Evolutionary conservation across 2,797 vertebrate genomes (phyloP).

Genomic region (Dendrocincla tyrannina): DNA sequence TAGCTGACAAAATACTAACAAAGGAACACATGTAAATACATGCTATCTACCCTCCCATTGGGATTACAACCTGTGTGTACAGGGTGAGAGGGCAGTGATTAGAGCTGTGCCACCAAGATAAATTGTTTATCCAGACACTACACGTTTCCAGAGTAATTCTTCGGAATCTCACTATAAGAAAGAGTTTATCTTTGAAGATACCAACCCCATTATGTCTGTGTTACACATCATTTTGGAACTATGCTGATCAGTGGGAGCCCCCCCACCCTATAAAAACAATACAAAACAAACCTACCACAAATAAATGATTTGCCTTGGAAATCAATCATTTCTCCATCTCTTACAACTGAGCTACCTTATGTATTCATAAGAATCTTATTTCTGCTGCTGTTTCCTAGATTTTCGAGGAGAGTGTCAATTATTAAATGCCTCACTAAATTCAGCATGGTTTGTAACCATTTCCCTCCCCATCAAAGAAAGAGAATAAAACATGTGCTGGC

Average conservation of each 20-base stretch:
- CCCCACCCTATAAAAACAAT: conserved; percentile 38
- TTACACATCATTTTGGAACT: conserved; percentile 27
- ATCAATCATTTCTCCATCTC: neutral
- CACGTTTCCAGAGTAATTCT: conserved; percentile 68
- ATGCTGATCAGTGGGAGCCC: neutral
- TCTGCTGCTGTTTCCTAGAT: conserved; percentile 56
- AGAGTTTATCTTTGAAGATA: conserved; percentile 63
- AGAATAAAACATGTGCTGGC: conserved; percentile 56
- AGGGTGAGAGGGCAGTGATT: conserved; percentile 77
- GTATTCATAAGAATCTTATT: conserved; percentile 56
- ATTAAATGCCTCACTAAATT: conserved; percentile 60
- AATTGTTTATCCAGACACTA: conserved; percentile 72
- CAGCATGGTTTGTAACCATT: conserved; percentile 36
- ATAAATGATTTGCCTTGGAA: conserved; percentile 37
- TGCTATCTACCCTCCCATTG: conserved; percentile 83
- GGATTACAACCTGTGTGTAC: conserved; percentile 88
- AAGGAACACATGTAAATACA: conserved; percentile 91
- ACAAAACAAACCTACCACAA: neutral
- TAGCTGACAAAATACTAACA: conserved; percentile 84
- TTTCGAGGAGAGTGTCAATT: conserved; percentile 58
- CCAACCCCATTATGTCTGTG: conserved; percentile 16
- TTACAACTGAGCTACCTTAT: conserved; percentile 44
- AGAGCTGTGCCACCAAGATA: conserved; percentile 72
- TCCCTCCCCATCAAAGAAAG: conserved; percentile 35
- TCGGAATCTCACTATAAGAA: conserved; percentile 58